Conservation (phyloP, 2,797 vertebrate species). For the Oryzias dopingdopingensis region DNA sequence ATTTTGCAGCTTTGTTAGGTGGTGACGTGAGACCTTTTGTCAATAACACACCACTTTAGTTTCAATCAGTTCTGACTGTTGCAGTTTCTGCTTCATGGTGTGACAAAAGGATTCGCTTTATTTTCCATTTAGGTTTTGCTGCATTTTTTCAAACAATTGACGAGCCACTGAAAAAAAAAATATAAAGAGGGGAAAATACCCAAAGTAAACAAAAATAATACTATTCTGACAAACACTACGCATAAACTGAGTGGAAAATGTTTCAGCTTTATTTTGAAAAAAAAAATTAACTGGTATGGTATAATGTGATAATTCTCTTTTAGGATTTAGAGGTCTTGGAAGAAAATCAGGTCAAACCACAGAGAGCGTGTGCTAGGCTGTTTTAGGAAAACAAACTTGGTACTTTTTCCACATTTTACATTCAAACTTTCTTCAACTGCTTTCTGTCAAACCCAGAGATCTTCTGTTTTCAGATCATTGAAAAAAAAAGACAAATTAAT, state of each 20-base stretch:
- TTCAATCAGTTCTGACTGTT: slow-evolving; percentile 37
- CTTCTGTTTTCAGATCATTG: slow-evolving; percentile 63
- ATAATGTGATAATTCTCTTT: slow-evolving; percentile 82
- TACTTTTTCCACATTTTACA: slow-evolving; percentile 57
- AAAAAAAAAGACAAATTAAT: slow-evolving; percentile 32
- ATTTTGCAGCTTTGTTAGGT: slow-evolving; percentile 35
- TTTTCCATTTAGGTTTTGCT: slow-evolving; percentile 49
- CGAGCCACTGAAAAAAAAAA: slow-evolving; percentile 45
- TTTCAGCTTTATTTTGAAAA: slow-evolving; percentile 76
- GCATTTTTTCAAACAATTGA: slow-evolving; percentile 57
- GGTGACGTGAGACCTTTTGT: slow-evolving; percentile 49
- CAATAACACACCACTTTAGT: slow-evolving; percentile 58
- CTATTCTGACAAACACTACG: slow-evolving; percentile 48
- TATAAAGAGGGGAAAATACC: slow-evolving; percentile 47
- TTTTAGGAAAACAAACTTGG: slow-evolving; percentile 75
- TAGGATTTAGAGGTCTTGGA: slow-evolving; percentile 74
- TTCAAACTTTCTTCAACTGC: slow-evolving; percentile 68
- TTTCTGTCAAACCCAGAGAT: slow-evolving; percentile 73
- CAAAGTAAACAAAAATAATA: slow-evolving; percentile 64
- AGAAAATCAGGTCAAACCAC: slow-evolving; percentile 77
- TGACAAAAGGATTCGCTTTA: slow-evolving; percentile 37
- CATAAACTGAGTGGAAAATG: slow-evolving; percentile 67
- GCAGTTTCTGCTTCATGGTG: slow-evolving; percentile 38
- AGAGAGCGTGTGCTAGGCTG: slow-evolving; percentile 53
- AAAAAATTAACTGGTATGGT: slow-evolving; percentile 76